phyloP scores from a whole-genome alignment of 2,113 vertebrate genomes.

The Thomomys bottae region DNA sequence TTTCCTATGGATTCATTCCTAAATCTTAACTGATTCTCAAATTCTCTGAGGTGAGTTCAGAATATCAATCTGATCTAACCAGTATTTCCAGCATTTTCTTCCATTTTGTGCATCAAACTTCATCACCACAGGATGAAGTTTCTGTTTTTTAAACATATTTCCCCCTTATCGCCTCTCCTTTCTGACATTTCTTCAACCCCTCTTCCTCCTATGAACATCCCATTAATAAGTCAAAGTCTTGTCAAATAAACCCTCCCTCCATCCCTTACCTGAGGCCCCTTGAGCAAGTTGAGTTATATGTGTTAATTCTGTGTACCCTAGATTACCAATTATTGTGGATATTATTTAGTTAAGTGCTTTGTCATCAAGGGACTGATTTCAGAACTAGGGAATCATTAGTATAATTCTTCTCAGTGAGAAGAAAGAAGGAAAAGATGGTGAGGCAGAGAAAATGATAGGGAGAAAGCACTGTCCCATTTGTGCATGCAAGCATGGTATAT shows the following conservation, averaged over 20 bases:
- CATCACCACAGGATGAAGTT: not conserved
- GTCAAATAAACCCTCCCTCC: not conserved
- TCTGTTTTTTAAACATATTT: not conserved
- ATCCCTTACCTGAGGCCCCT: not conserved
- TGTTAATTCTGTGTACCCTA: not conserved
- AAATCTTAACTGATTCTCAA: not conserved
- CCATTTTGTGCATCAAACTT: not conserved
- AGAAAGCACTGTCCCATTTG: not conserved
- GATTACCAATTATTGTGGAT: not conserved
- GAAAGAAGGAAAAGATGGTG: not conserved
- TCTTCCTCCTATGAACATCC: not conserved
- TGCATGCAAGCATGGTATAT: not conserved
- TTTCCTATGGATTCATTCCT: not conserved
- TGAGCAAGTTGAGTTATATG: not conserved
- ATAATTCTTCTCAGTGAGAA: not conserved
- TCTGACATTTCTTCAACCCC: not conserved
- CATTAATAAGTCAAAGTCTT: not conserved
- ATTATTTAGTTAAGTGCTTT: not conserved
- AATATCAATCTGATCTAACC: not conserved
- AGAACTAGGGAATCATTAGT: not conserved
- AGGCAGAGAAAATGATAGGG: not conserved
- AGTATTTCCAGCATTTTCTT: not conserved
- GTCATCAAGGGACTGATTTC: not conserved
- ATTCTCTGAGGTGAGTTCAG: too few species aligned
- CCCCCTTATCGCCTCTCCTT: not conserved